Evolutionary conservation across 2,888 invertebrate species (phyloP).

Genomic region (Stenchaetothrips biformis): DNA sequence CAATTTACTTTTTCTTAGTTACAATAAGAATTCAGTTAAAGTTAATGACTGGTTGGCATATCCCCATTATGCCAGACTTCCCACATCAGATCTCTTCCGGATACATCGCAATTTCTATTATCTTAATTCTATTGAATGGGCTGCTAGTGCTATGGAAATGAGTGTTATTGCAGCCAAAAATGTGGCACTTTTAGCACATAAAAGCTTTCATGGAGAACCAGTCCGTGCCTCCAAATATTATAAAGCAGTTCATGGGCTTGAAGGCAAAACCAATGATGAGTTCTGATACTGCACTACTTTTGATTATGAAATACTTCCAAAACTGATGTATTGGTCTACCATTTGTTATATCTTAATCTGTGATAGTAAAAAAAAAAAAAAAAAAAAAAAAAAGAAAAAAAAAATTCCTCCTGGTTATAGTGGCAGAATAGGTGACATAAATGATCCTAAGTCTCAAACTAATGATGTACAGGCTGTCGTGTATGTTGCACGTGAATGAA

Average conservation of each 20-base stretch:
- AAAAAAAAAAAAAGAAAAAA: too few relatives aligned
- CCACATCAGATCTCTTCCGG: constrained; percentile 42
- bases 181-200: constrained; percentile 53
- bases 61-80: constrained; percentile 48
- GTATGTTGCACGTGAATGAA: too few relatives aligned
- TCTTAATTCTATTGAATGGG: constrained; percentile 59
- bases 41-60: constrained; percentile 54
- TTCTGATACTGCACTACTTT: background rate
- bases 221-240: background rate
- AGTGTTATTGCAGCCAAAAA: constrained; percentile 57
- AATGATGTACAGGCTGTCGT: too few relatives aligned
- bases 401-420: too few relatives aligned
- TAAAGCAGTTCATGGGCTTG: background rate
- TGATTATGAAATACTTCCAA: too few relatives aligned
- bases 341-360: too few relatives aligned
- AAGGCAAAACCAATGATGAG: background rate
- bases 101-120: constrained; percentile 53
- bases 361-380: too few relatives aligned
- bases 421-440: too few relatives aligned
- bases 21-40: constrained; percentile 41
- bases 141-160: constrained; percentile 65
- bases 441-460: too few relatives aligned
- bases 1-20: constrained; percentile 48
- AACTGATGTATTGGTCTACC: too few relatives aligned
- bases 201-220: constrained; percentile 37